These are phyloP conservation scores for Epinotia demarniana DNA, from an alignment of 2,888 invertebrate species.

Conservation along the genomic window DNA sequence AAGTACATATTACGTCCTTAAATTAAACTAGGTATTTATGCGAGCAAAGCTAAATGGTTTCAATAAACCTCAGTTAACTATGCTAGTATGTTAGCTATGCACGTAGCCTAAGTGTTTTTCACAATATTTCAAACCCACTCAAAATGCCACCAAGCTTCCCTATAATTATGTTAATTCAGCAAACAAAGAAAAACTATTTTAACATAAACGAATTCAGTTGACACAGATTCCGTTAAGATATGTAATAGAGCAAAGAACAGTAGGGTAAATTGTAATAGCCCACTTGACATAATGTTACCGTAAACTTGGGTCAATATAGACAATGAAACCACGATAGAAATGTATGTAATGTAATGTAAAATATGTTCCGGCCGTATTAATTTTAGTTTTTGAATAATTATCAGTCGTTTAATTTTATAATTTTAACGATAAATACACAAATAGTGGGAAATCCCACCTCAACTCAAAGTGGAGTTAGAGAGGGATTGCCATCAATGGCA, in stretches of 20 bases:
- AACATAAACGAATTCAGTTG: constrained; percentile 40
- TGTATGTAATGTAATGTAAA: no score
- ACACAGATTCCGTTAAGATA: constrained; percentile 34
- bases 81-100: not conserved
- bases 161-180: constrained; percentile 38
- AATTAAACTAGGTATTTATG: not conserved
- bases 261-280: not conserved
- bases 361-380: no score
- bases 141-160: constrained; percentile 13
- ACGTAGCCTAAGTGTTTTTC: constrained; percentile 10
- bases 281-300: not conserved
- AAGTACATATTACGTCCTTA: not conserved
- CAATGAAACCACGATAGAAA: no score
- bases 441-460: no score
- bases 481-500: no score
- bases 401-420: no score
- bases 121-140: not conserved
- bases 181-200: constrained; percentile 41
- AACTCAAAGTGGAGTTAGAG: no score
- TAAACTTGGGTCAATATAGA: no score
- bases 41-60: not conserved
- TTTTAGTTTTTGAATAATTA: no score
- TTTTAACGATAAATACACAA: no score
- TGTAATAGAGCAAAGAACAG: constrained; percentile 8
- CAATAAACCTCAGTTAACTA: not conserved